phyloP scores from a whole-genome alignment of 1,140 invertebrate species.

The Episyrphus balteatus region DNA sequence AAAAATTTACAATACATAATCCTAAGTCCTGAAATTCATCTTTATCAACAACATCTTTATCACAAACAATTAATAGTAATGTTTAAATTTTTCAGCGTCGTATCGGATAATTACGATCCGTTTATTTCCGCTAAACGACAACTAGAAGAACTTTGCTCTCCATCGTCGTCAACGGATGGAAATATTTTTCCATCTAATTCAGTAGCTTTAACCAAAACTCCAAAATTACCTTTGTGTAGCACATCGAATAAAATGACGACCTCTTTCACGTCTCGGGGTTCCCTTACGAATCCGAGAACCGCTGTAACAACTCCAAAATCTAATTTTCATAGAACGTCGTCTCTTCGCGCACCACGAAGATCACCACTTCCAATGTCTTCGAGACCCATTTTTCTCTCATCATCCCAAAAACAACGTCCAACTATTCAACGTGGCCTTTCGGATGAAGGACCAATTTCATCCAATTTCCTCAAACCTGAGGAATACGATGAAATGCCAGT shows the following conservation, averaged over 20 bases:
- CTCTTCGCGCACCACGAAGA: slow-evolving; percentile 25
- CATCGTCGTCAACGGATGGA: slow-evolving; percentile 20
- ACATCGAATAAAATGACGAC: slow-evolving; percentile 16
- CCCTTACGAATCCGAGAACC: slow-evolving; percentile 8
- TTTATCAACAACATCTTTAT: too few relatives aligned
- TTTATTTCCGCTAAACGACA: slow-evolving; percentile 56
- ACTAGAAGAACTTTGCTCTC: slow-evolving; percentile 51
- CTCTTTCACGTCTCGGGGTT: slow-evolving; percentile 6
- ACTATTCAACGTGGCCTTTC: slow-evolving; percentile 35
- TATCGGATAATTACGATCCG: slow-evolving; percentile 47
- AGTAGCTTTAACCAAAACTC: slow-evolving; percentile 2
- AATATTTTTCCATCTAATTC: slow-evolving; percentile 2
- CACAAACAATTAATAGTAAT: background rate
- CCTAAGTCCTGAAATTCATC: too few relatives aligned
- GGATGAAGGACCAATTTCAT: slow-evolving; percentile 35
- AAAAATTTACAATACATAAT: too few relatives aligned
- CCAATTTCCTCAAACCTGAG: slow-evolving; percentile 33
- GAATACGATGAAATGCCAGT: slow-evolving; percentile 36
- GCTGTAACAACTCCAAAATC: slow-evolving; percentile 11
- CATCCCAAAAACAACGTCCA: slow-evolving; percentile 24
- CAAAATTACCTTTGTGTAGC: slow-evolving; percentile 7
- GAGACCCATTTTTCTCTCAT: slow-evolving; percentile 21
- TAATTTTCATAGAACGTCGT: slow-evolving; percentile 32
- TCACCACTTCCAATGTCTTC: slow-evolving; percentile 16
- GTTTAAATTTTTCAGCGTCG: slow-evolving; percentile 32